Percentiles rank a stretch among this genome's conserved stretches.
These are phyloP conservation scores for Ahaetulla prasina DNA, from an alignment of 2,113 vertebrate genomes.

Conservation along the genomic window DNA sequence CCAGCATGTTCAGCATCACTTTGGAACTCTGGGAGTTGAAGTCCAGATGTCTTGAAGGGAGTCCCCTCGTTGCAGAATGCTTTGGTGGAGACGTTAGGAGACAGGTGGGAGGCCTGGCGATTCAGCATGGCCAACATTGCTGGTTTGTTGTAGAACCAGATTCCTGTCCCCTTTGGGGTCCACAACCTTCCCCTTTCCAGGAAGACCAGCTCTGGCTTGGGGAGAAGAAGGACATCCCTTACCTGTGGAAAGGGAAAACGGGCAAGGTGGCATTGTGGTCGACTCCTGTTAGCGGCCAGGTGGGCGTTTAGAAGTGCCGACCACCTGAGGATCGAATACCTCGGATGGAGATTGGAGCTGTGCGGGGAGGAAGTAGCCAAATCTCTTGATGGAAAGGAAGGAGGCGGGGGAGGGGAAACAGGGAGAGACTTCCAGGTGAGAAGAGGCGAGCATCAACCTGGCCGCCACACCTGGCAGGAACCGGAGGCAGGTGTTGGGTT, in stretches of 20 bases:
- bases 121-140: neutral
- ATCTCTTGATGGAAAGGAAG: neutral
- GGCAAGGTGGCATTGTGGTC: neutral
- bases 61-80: neutral
- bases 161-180: neutral
- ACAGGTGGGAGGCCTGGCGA: neutral
- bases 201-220: neutral
- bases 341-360: neutral
- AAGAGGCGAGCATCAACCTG: neutral
- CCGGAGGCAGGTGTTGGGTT: constrained; percentile 13
- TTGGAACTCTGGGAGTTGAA: neutral
- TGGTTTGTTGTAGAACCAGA: neutral
- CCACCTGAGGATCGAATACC: neutral
- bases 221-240: neutral
- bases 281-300: neutral
- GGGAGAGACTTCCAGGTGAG: neutral
- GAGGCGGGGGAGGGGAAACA: neutral
- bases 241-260: neutral
- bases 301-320: neutral
- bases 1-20: neutral
- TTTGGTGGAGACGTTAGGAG: neutral
- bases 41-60: neutral
- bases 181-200: neutral
- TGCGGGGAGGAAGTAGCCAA: neutral
- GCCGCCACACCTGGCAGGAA: neutral